Percentiles rank a stretch among this genome's conserved stretches.
These are phyloP conservation scores for Epizoanthus ramosus DNA, from an alignment of 92 coral and sea anemone genomes.

Conservation along the genomic window DNA sequence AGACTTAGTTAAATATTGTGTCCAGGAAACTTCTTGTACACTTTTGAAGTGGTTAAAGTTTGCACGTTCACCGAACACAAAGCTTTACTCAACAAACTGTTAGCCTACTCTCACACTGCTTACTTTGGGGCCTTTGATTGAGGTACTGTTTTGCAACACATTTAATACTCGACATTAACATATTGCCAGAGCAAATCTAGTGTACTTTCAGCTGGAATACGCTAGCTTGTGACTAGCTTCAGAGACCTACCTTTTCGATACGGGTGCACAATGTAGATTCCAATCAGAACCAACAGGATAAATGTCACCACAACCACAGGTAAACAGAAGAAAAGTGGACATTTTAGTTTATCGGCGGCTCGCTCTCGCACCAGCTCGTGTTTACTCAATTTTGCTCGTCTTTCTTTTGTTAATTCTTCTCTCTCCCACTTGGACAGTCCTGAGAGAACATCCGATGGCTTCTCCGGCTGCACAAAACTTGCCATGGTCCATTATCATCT, in stretches of 20 bases:
- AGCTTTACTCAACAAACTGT: neutral
- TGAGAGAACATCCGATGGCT: neutral
- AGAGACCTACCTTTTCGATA: slow-evolving; percentile 71
- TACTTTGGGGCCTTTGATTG: neutral
- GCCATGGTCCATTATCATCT: slow-evolving; percentile 34
- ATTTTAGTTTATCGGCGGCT: slow-evolving; percentile 80
- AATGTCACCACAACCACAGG: slow-evolving; percentile 83
- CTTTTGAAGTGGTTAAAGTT: slow-evolving; percentile 17
- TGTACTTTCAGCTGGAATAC: neutral
- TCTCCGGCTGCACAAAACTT: slow-evolving; percentile 38
- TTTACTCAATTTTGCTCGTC: slow-evolving; percentile 71
- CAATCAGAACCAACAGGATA: slow-evolving; percentile 77
- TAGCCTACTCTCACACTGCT: neutral
- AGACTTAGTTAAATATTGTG: neutral
- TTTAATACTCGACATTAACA: neutral
- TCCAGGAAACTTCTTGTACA: neutral
- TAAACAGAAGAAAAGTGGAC: slow-evolving; percentile 89
- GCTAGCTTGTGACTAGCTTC: neutral
- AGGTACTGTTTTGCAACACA: neutral
- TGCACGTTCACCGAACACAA: neutral
- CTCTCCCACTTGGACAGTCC: slow-evolving; percentile 81
- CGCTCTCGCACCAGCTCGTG: slow-evolving; percentile 78
- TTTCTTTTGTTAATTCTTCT: slow-evolving; percentile 65
- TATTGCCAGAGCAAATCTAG: neutral
- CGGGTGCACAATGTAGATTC: slow-evolving; percentile 81